A percentile compares a stretch with the other conserved stretches of the same genome.
Conservation (phyloP, 2,888 invertebrate genomes). For the Xestia rhomboidea region DNA sequence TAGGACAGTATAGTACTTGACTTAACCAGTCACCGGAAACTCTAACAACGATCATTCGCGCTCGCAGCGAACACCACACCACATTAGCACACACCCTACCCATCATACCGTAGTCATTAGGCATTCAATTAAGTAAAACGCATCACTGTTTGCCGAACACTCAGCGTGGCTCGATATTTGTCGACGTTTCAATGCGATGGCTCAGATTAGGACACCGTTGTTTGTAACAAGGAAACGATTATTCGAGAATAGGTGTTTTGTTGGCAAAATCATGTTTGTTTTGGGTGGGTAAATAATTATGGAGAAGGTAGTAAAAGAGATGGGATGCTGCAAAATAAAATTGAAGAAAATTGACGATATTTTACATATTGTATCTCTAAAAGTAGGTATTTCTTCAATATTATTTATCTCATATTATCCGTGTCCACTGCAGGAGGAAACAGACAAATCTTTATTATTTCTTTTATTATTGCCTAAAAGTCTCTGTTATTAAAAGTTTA, state of each 20-base stretch:
- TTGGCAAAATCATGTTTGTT: constrained; percentile 23
- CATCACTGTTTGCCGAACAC: constrained; percentile 83
- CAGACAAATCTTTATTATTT: too few relatives aligned
- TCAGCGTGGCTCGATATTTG: constrained; percentile 77
- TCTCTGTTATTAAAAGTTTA: too few relatives aligned
- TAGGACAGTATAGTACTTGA: too few relatives aligned
- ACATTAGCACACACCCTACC: constrained; percentile 55
- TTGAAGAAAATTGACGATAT: background rate
- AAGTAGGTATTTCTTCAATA: background rate
- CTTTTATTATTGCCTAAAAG: too few relatives aligned
- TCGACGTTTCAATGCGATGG: constrained; percentile 74
- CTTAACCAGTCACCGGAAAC: background rate
- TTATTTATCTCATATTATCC: background rate
- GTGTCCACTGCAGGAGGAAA: too few relatives aligned
- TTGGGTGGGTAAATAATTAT: constrained; percentile 10
- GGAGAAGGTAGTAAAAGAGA: background rate
- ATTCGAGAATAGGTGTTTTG: constrained; percentile 34
- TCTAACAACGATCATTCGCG: background rate
- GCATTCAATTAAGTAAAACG: constrained; percentile 87
- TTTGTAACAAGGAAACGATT: constrained; percentile 51
- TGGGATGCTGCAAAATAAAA: background rate
- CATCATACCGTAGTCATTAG: constrained; percentile 77
- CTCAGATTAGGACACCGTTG: constrained; percentile 62
- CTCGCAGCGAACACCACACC: constrained; percentile 9
- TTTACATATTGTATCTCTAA: background rate